These are phyloP conservation scores for Cheilosia vulpina DNA, from an alignment of 2,888 invertebrate species.

Conservation along the genomic window DNA sequence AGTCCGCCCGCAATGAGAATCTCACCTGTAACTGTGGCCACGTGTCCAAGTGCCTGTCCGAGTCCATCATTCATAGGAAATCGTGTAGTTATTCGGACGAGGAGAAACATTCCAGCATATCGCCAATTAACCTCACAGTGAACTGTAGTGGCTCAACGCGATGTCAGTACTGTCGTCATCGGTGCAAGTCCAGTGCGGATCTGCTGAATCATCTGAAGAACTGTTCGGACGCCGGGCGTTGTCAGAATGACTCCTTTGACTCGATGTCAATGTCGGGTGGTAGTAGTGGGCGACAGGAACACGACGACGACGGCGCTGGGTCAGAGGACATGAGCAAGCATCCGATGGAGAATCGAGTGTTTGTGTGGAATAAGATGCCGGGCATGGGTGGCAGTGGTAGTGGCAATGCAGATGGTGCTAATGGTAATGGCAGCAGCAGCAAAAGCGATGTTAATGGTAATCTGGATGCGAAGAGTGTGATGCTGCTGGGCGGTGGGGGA, in stretches of 20 bases:
- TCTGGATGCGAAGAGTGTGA: constrained; percentile 66
- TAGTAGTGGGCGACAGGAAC: constrained; percentile 83
- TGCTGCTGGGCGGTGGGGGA: constrained; percentile 52
- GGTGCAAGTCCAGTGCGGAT: constrained; percentile 93
- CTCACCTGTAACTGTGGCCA: constrained; percentile 89
- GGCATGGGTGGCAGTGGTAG: constrained; percentile 76
- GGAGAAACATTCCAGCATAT: constrained; percentile 79
- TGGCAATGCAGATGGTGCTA: constrained; percentile 76
- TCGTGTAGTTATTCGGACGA: constrained; percentile 85
- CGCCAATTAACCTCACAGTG: constrained; percentile 83
- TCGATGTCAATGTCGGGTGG: constrained; percentile 81
- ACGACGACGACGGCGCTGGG: constrained; percentile 79
- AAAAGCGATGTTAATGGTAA: constrained; percentile 71
- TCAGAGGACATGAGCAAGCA: constrained; percentile 84
- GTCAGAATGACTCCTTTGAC: constrained; percentile 82
- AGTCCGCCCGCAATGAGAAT: constrained; percentile 87
- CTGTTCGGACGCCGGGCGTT: constrained; percentile 86
- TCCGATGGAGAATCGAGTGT: constrained; percentile 92
- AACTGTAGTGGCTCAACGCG: constrained; percentile 87
- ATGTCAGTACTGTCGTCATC: constrained; percentile 93
- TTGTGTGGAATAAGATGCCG: constrained; percentile 91
- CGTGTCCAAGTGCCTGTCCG: constrained; percentile 91
- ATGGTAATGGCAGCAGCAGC: constrained; percentile 54
- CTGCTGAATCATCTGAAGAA: constrained; percentile 90
- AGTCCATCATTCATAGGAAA: constrained; percentile 91